Conservation (phyloP, 2,113 vertebrate genomes). For the Nothocercus nigrocapillus region DNA sequence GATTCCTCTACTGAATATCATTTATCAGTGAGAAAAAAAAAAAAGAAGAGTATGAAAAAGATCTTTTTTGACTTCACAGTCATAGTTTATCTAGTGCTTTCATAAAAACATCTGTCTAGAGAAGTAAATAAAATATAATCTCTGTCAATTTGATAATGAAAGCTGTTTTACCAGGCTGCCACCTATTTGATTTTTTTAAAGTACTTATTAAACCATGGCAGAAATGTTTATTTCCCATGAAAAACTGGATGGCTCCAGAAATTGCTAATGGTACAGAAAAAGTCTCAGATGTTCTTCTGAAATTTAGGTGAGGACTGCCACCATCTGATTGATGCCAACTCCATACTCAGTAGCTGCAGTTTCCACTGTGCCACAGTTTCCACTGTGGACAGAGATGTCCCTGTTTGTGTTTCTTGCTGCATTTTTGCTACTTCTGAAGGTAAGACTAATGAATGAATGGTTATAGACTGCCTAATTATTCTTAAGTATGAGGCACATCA, state of each 20-base stretch:
- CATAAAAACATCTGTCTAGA: neutral
- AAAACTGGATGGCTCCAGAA: neutral
- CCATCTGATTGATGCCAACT: neutral
- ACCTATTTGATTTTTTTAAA: neutral
- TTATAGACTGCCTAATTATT: conserved; percentile 22
- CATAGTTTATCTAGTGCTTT: neutral
- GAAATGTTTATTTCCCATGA: neutral
- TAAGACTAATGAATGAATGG: conserved; percentile 12
- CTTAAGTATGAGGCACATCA: neutral
- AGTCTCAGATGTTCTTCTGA: neutral
- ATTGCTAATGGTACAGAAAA: neutral
- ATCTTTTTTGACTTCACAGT: neutral
- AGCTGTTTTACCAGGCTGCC: neutral
- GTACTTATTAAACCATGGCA: neutral
- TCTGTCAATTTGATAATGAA: neutral
- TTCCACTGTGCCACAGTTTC: conserved; percentile 21
- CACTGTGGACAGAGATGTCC: conserved; percentile 49
- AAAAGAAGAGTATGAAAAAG: neutral
- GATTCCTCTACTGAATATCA: neutral
- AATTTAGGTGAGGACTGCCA: neutral
- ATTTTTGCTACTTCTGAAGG: neutral
- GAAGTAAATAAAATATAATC: conserved; percentile 1
- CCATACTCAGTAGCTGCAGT: conserved; percentile 3
- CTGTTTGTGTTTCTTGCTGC: conserved; percentile 30
- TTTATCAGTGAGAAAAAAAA: neutral